Conservation (phyloP, 2,113 vertebrate genomes). For the Procapra przewalskii region DNA sequence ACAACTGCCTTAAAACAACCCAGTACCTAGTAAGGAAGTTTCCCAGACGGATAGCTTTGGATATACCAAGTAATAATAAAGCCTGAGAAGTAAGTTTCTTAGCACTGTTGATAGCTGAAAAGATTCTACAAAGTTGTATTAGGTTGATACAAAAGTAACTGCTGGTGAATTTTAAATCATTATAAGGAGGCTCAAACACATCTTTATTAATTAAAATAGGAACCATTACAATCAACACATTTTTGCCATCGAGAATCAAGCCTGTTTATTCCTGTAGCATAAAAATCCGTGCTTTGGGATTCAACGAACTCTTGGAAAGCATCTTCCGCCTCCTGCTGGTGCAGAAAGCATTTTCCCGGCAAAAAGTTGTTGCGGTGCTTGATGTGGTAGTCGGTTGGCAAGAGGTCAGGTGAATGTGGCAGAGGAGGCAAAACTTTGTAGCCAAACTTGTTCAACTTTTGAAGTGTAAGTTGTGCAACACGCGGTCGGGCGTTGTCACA, state of each 20-base stretch:
- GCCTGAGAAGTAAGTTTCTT: not conserved
- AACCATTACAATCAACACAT: not conserved
- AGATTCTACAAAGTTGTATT: not conserved
- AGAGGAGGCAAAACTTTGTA: not conserved
- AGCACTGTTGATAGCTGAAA: not conserved
- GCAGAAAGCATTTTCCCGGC: not conserved
- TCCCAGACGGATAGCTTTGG: not conserved
- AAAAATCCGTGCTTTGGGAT: not conserved
- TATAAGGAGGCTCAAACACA: not conserved
- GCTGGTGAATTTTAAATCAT: not conserved
- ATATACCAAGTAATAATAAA: not conserved
- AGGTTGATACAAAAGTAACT: not conserved
- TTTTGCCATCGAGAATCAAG: not conserved
- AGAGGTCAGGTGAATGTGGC: not conserved
- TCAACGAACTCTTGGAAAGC: not conserved
- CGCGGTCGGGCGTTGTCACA: not conserved
- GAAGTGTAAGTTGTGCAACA: not conserved
- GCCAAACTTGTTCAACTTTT: not conserved
- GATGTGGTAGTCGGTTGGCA: not conserved
- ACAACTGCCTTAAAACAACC: not conserved
- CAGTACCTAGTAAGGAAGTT: not conserved
- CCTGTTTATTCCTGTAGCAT: not conserved
- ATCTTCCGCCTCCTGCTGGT: not conserved
- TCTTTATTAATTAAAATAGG: not conserved
- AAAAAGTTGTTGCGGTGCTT: not conserved